These are phyloP conservation scores for Mimas tiliae DNA, from an alignment of 2,888 invertebrate species.

Conservation along the genomic window DNA sequence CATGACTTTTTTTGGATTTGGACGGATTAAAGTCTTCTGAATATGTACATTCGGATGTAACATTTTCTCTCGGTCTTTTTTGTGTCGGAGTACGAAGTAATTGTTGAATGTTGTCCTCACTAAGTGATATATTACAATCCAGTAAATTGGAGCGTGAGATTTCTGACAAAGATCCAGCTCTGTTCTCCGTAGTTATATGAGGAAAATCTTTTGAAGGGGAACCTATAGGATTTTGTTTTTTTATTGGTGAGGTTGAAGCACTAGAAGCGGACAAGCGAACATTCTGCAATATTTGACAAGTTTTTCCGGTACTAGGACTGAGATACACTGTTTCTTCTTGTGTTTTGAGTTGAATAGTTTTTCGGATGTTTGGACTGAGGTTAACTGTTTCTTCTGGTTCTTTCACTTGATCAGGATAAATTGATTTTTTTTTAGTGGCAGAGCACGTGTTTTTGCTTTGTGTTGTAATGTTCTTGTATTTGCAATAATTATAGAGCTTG, in stretches of 20 bases:
- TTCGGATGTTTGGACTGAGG: slow-evolving; percentile 12
- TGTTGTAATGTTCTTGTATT: slow-evolving; percentile 33
- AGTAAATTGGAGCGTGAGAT: slow-evolving; percentile 40
- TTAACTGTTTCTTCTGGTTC: slow-evolving; percentile 34
- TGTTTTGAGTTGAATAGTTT: slow-evolving; percentile 27
- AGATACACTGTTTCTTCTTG: slow-evolving; percentile 34
- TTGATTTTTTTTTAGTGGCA: slow-evolving; percentile 31
- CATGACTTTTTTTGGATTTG: too few relatives aligned
- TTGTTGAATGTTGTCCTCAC: too few relatives aligned
- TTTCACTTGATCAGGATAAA: slow-evolving; percentile 31
- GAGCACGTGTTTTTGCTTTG: slow-evolving; percentile 33
- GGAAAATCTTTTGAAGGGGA: slow-evolving; percentile 32
- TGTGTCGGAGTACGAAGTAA: too few relatives aligned
- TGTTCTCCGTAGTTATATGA: slow-evolving; percentile 38
- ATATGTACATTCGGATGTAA: too few relatives aligned
- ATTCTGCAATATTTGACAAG: slow-evolving; percentile 39
- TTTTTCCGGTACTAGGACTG: slow-evolving; percentile 37
- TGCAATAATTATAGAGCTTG: slow-evolving; percentile 33
- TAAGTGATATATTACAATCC: slow-evolving; percentile 36
- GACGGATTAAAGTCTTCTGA: too few relatives aligned
- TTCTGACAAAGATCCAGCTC: slow-evolving; percentile 39
- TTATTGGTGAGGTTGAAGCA: slow-evolving; percentile 32
- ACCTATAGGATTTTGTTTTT: slow-evolving; percentile 33
- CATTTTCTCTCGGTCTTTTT: too few relatives aligned
- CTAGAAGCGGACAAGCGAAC: slow-evolving; percentile 35